Percentiles rank a stretch among this genome's conserved stretches.
Conservation (phyloP, 1,140 invertebrate genomes). For the Bombus breviceps region DNA sequence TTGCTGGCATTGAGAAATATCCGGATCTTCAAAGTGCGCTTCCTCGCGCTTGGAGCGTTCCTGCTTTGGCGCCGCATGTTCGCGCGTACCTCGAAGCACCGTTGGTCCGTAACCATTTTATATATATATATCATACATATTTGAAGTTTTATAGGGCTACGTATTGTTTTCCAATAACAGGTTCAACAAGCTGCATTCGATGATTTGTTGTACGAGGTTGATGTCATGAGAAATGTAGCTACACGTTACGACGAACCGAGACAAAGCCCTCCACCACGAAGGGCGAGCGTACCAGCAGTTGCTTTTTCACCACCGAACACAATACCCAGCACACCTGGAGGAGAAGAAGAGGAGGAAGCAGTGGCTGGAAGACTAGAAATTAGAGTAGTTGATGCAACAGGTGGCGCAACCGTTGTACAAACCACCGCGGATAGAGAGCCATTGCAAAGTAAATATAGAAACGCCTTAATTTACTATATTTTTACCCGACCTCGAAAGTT, state of each 20-base stretch:
- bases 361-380: constrained; percentile 92
- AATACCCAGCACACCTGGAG: constrained; percentile 66
- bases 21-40: constrained; percentile 86
- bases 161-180: constrained; percentile 65
- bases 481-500: not conserved
- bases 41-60: constrained; percentile 90
- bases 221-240: constrained; percentile 91
- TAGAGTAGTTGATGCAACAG: constrained; percentile 86
- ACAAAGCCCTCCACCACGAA: constrained; percentile 63
- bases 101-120: constrained; percentile 74
- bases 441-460: constrained; percentile 74
- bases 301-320: constrained; percentile 65
- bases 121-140: not conserved
- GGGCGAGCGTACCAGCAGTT: constrained; percentile 76
- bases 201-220: constrained; percentile 90
- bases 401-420: constrained; percentile 81
- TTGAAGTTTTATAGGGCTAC: no score
- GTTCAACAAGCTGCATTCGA: constrained; percentile 94
- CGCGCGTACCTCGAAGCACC: constrained; percentile 85
- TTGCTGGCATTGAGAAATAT: constrained; percentile 87
- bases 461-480: not conserved
- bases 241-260: constrained; percentile 76
- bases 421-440: constrained; percentile 80
- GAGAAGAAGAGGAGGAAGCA: constrained; percentile 83
- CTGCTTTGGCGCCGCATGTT: constrained; percentile 83